Conservation (phyloP, 2,888 invertebrate species). For the Kryphioiulus occultus region DNA sequence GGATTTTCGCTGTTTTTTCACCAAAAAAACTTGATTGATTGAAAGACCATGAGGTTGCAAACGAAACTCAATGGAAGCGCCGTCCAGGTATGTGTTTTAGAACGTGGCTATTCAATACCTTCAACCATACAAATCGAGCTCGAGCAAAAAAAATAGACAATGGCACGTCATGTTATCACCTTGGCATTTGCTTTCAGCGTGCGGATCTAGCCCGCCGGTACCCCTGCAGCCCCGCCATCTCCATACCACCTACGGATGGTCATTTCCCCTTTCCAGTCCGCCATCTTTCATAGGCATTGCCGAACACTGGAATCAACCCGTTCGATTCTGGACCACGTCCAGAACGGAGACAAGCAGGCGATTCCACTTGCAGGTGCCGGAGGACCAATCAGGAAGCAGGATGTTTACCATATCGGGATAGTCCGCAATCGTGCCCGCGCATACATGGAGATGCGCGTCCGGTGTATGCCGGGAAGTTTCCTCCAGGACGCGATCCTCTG, state of each 20-base stretch:
- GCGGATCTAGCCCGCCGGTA: background rate
- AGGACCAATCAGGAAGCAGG: too few relatives aligned
- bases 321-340: too few relatives aligned
- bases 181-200: slow-evolving; percentile 14
- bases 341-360: too few relatives aligned
- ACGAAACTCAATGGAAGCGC: slow-evolving; percentile 26
- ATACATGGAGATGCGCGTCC: too few relatives aligned
- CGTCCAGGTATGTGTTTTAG: slow-evolving; percentile 31
- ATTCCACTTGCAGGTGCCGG: too few relatives aligned
- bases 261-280: background rate
- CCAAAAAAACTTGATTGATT: slow-evolving; percentile 8
- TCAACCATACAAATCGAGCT: slow-evolving; percentile 14
- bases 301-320: too few relatives aligned
- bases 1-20: slow-evolving; percentile 22
- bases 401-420: too few relatives aligned
- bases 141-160: background rate
- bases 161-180: slow-evolving; percentile 20
- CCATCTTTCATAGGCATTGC: background rate
- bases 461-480: too few relatives aligned
- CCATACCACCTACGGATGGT: background rate
- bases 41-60: slow-evolving; percentile 35
- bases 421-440: too few relatives aligned
- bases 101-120: background rate
- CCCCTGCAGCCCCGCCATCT: background rate
- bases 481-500: too few relatives aligned